Conservation (phyloP, 2,888 invertebrate species). For the Cryptocheilus praepositus region DNA sequence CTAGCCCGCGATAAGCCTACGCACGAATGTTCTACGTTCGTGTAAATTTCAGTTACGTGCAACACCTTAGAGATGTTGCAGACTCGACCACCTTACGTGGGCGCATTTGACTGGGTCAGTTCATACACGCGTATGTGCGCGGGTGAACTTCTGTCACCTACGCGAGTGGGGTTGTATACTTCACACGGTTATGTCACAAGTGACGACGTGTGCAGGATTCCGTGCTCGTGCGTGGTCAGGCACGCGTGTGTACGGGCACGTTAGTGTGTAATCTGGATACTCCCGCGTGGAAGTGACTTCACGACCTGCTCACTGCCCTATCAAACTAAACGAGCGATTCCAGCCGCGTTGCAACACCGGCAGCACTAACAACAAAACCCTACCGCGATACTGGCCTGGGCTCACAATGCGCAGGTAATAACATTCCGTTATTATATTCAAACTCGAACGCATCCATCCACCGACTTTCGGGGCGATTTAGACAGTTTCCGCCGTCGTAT, state of each 20-base stretch:
- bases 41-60: neutral
- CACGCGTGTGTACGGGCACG: neutral
- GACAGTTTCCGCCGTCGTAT: constrained; percentile 1
- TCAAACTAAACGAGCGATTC: constrained; percentile 47
- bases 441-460: constrained; percentile 15
- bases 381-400: neutral
- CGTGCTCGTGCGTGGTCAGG: neutral
- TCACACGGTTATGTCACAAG: neutral
- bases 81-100: neutral
- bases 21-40: neutral
- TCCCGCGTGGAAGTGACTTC: constrained; percentile 38
- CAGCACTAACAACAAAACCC: constrained; percentile 4
- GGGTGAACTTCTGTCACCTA: neutral
- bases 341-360: constrained; percentile 9
- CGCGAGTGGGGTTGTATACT: neutral
- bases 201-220: neutral
- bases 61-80: constrained; percentile 1
- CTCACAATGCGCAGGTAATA: constrained; percentile 25
- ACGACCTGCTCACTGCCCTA: constrained; percentile 35
- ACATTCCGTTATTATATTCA: constrained; percentile 33
- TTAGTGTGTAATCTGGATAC: constrained; percentile 38
- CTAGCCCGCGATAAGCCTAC: neutral
- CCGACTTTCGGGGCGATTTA: neutral
- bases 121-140: neutral
- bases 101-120: neutral